These are phyloP conservation scores for Ptilorrhoa leucosticta DNA, from an alignment of 2,113 vertebrate genomes.

Conservation along the genomic window DNA sequence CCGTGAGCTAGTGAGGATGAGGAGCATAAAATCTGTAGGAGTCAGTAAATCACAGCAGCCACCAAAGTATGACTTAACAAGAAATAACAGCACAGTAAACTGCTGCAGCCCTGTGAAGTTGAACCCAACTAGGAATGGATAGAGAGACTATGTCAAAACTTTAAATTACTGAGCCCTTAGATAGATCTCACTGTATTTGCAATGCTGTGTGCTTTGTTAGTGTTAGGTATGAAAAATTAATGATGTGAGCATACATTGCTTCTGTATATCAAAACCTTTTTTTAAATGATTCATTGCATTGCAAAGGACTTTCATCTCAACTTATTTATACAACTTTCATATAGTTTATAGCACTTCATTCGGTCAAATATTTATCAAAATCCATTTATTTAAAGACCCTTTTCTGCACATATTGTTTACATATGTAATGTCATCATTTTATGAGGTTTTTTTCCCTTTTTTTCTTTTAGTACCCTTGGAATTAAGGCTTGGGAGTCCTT, in stretches of 20 bases:
- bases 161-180: not conserved
- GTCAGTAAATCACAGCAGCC: not conserved
- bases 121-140: not conserved
- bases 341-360: conserved; percentile 27
- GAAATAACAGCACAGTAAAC: not conserved
- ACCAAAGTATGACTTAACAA: not conserved
- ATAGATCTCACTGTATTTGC: not conserved
- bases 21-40: not conserved
- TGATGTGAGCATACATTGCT: conserved; percentile 18
- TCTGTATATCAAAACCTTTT: conserved; percentile 25
- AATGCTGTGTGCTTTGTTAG: not conserved
- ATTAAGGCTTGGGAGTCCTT: not conserved
- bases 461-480: not conserved
- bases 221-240: conserved; percentile 34
- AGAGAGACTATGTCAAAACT: not conserved
- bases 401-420: conserved; percentile 25
- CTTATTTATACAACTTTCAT: conserved; percentile 42
- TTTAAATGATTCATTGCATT: not conserved
- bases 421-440: not conserved
- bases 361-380: conserved; percentile 18
- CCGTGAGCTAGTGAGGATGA: not conserved
- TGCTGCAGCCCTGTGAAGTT: not conserved
- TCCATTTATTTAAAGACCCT: conserved; percentile 21
- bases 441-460: fast-evolving
- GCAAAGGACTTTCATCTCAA: conserved; percentile 38